Conservation (phyloP, 2,113 vertebrate species). For the Esox niger region DNA sequence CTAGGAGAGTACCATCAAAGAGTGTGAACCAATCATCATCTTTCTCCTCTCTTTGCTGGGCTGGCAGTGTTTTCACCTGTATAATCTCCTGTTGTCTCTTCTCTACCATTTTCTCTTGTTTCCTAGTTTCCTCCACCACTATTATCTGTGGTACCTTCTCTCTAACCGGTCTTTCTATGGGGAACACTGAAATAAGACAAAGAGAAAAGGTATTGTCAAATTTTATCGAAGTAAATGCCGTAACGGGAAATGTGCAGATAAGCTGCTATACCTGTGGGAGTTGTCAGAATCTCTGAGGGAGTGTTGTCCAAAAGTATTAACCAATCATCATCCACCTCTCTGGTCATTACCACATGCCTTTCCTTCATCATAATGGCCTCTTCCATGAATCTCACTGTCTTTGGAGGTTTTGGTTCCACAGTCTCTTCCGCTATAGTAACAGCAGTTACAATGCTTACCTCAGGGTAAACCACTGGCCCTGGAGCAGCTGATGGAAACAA, state of each 20-base stretch:
- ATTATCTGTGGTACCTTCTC: neutral
- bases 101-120: neutral
- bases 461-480: neutral
- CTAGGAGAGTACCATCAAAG: neutral
- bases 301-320: neutral
- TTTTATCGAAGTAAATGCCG: neutral
- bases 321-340: constrained; percentile 17
- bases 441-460: neutral
- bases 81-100: neutral
- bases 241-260: neutral
- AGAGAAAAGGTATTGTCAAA: neutral
- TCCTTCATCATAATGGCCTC: neutral
- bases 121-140: neutral
- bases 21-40: neutral
- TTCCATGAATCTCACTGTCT: neutral
- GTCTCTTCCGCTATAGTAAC: neutral
- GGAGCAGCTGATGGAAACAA: neutral
- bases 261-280: neutral
- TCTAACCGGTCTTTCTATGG: neutral
- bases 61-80: neutral
- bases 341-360: neutral
- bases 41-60: neutral
- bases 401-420: neutral
- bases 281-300: neutral
- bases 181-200: constrained; percentile 1